Conservation (phyloP, 2,797 vertebrate species). For the Furcifer pardalis region DNA sequence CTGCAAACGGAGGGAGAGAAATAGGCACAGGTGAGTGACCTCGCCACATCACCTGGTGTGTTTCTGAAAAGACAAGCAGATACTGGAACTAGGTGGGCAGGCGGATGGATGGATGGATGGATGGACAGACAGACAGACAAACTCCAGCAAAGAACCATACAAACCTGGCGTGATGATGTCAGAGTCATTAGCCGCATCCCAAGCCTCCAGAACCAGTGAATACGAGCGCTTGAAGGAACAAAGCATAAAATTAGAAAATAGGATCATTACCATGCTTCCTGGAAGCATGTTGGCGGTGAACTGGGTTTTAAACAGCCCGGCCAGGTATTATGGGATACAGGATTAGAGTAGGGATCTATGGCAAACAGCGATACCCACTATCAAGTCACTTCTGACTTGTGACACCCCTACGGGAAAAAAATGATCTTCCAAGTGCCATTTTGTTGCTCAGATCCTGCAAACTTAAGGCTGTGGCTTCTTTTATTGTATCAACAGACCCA, state of each 20-base stretch:
- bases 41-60: too few relatives aligned
- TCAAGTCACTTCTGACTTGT: too few relatives aligned
- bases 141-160: neutral
- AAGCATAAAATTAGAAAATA: neutral
- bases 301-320: neutral
- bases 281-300: neutral
- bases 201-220: conserved; percentile 87
- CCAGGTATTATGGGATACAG: neutral
- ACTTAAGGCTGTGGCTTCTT: too few relatives aligned
- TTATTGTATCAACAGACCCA: neutral
- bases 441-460: too few relatives aligned
- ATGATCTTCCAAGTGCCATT: too few relatives aligned
- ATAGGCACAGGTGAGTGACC: neutral
- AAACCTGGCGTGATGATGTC: neutral
- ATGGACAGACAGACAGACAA: too few relatives aligned
- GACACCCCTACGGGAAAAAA: too few relatives aligned
- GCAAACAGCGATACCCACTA: too few relatives aligned
- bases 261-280: neutral
- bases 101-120: too few relatives aligned
- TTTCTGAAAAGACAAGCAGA: neutral
- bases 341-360: too few relatives aligned
- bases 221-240: conserved; percentile 79
- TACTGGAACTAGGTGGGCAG: too few relatives aligned
- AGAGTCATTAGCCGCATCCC: conserved; percentile 60
- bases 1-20: conserved; percentile 64